Evolutionary conservation across 2,797 vertebrate genomes (phyloP), one percentile per base, ranked within the genome.

Genomic region (Sciurus carolinensis): DNA sequence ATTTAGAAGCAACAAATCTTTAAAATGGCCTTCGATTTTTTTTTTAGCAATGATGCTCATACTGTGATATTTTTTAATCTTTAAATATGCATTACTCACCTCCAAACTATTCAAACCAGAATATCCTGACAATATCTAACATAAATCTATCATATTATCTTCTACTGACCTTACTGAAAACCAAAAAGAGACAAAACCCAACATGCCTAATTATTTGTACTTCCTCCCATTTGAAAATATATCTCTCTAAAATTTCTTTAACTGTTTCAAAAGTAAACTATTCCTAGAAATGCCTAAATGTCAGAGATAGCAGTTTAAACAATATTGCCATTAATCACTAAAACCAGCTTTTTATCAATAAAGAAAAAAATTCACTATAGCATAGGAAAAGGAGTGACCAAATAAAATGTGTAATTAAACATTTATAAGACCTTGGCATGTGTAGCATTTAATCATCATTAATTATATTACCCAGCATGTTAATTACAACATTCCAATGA

Each of bases 21-120:
- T 30, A 28, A 83, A 88, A 87, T 82, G 17, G 3, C 18, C 14
- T 80, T 92, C 36, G n/a, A 17, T 47, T 50, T 91, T 86, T 91
- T 86, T 82, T 50, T 84, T 73, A 90, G 71, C 73, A 83, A 81
- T 66, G 52, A 77, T 79, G 24, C 17, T 95, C 30, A 93, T 18
- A 7, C 75, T 79, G 36, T 82, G 24, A 39, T 62, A 54, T 88
- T 42, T 67, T 15, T 54, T 54, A 20, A 20, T 67, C 36, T 87
- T 80, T 13, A 76, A 79, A 66, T 47, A 54, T 7, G 15, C 1
- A 5, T 11, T 11, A 28, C 33, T 67, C 11, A 52, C 8, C 54
- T 93, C 47, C 57, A 84, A 91, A 84, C 14, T 71, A 47, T 11
- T 79, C 39, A 85, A 72, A 71, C 14, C 22, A 73, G 33, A 89